These are phyloP conservation scores for Zoanthus solanderi DNA, from an alignment of 92 coral and sea anemone species.

Conservation along the genomic window DNA sequence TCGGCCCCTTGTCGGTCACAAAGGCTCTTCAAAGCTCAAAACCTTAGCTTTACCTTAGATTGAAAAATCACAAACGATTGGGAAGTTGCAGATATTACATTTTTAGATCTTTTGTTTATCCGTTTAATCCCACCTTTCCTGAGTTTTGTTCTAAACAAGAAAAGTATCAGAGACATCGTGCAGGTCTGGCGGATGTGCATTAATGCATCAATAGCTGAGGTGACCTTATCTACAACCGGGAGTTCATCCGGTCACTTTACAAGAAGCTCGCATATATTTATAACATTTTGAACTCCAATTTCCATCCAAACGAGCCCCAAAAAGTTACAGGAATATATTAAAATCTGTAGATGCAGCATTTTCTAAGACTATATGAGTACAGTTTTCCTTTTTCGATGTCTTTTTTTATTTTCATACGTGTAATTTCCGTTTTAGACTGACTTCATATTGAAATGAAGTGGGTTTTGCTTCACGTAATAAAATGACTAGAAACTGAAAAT, in stretches of 20 bases:
- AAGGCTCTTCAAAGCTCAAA: neutral
- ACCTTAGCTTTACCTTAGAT: neutral
- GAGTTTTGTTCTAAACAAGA: neutral
- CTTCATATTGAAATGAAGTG: neutral
- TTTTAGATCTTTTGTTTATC: slow-evolving; percentile 15
- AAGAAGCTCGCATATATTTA: neutral
- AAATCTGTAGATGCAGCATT: neutral
- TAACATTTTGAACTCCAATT: neutral
- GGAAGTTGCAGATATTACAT: neutral
- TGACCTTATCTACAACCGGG: neutral
- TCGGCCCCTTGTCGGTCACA: neutral
- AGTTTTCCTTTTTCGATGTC: neutral
- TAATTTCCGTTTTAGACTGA: neutral
- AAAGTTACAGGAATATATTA: neutral
- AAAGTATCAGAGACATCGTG: neutral
- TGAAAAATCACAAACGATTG: neutral
- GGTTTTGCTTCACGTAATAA: neutral
- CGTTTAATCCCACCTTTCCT: slow-evolving; percentile 3
- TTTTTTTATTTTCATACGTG: neutral
- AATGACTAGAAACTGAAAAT: neutral
- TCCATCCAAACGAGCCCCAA: neutral
- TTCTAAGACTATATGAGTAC: neutral
- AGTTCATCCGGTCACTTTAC: neutral
- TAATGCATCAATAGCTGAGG: neutral
- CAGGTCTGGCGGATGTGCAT: slow-evolving; percentile 18